phyloP scores from a whole-genome alignment of 2,797 vertebrate species.

The Lepus oiostolus region DNA sequence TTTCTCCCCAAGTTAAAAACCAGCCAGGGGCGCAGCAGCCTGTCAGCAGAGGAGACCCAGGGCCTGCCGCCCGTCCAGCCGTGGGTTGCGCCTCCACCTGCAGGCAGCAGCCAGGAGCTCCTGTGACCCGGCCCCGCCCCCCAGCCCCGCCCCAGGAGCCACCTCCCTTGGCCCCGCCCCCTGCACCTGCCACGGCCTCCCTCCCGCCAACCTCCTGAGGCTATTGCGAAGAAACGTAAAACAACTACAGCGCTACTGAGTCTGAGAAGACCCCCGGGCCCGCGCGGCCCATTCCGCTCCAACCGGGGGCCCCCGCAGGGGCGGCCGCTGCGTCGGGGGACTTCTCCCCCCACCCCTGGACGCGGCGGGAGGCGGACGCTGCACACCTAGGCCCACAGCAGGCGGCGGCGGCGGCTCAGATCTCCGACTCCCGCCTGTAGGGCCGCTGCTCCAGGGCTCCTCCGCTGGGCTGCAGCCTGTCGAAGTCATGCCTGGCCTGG shows the following conservation, averaged over 20 bases:
- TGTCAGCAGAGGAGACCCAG: conserved; percentile 63
- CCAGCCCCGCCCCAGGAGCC: not conserved
- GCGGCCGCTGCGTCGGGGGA: conserved; percentile 65
- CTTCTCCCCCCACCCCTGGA: not conserved
- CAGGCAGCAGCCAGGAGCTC: conserved; percentile 31
- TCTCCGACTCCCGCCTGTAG: conserved; percentile 97
- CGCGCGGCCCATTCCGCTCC: conserved; percentile 95
- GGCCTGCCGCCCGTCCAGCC: too few relatives aligned
- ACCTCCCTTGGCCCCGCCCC: not conserved
- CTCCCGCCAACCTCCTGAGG: conserved; percentile 77
- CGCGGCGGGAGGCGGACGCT: conserved; percentile 33
- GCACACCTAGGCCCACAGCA: conserved; percentile 38
- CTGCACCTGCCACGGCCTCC: not conserved
- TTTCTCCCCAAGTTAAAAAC: conserved; percentile 85
- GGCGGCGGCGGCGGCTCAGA: conserved; percentile 90
- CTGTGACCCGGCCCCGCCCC: not conserved
- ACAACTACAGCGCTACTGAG: conserved; percentile 86
- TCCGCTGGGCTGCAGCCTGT: conserved; percentile 92
- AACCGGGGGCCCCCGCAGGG: conserved; percentile 83
- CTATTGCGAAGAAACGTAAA: conserved; percentile 87
- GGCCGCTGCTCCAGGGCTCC: conserved; percentile 95
- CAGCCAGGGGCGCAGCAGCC: conserved; percentile 72
- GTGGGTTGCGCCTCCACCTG: not conserved
- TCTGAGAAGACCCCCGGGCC: conserved; percentile 89
- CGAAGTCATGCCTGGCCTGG: conserved; percentile 94